Percentiles rank a stretch among this genome's conserved stretches.
Evolutionary conservation across 2,113 vertebrate species (phyloP).

Genomic region (Microtus pennsylvanicus): DNA sequence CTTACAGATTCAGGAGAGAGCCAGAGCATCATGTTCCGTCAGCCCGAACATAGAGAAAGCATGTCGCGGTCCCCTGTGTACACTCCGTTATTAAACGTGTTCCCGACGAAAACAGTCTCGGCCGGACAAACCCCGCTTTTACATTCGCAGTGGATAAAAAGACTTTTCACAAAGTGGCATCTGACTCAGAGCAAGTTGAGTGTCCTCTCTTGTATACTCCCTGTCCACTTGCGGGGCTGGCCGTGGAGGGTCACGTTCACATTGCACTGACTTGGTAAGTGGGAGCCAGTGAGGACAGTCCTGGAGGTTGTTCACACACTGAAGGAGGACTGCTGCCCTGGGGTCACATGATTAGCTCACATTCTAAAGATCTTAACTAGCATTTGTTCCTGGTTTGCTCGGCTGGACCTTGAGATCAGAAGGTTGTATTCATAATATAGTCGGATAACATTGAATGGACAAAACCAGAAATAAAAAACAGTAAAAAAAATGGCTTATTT

Average conservation of each 20-base stretch:
- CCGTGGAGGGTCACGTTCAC: not conserved
- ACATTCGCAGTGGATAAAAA: not conserved
- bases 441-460: not conserved
- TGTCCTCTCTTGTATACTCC: not conserved
- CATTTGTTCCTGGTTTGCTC: not conserved
- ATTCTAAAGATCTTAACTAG: not conserved
- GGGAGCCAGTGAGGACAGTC: not conserved
- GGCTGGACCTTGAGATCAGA: not conserved
- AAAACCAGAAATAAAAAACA: not conserved
- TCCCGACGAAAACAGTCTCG: not conserved
- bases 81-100: not conserved
- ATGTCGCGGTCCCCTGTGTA: not conserved
- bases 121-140: not conserved
- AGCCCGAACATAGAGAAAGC: not conserved
- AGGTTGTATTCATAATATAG: no score
- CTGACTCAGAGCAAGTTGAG: not conserved
- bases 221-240: fast-evolving
- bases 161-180: not conserved
- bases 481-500: not conserved
- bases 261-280: not conserved
- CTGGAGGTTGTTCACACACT: not conserved
- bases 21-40: not conserved
- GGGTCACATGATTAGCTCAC: not conserved
- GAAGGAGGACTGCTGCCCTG: not conserved
- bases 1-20: not conserved